Percentiles rank a stretch among this genome's conserved stretches.
These are phyloP conservation scores for Panzeria rudis DNA, from an alignment of 2,888 invertebrate genomes.

Conservation along the genomic window DNA sequence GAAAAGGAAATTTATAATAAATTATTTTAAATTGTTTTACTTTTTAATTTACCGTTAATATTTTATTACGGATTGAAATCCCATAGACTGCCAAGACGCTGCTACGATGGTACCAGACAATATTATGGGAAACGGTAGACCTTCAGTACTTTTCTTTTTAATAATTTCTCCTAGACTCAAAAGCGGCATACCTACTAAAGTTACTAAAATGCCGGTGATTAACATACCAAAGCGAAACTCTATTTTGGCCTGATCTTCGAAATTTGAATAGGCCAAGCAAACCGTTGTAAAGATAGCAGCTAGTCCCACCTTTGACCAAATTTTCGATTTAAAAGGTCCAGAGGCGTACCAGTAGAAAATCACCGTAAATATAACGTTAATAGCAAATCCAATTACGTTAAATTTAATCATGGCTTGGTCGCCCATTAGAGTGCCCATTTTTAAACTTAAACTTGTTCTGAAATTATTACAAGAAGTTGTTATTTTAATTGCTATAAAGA, in stretches of 20 bases:
- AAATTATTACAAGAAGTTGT: no score
- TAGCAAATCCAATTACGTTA: constrained; percentile 89
- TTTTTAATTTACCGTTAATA: constrained; percentile 77
- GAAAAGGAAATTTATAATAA: constrained; percentile 68
- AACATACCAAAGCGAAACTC: constrained; percentile 89
- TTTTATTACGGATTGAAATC: constrained; percentile 79
- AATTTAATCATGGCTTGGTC: constrained; percentile 91
- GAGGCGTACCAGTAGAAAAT: constrained; percentile 88
- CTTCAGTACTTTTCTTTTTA: constrained; percentile 91
- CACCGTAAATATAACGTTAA: constrained; percentile 88
- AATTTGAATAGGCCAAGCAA: constrained; percentile 86
- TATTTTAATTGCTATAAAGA: no score
- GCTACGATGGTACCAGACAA: constrained; percentile 91
- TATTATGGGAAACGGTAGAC: constrained; percentile 94
- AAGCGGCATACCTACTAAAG: constrained; percentile 90
- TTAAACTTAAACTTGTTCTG: constrained; percentile 90
- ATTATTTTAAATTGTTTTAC: not conserved
- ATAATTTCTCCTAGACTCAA: constrained; percentile 90
- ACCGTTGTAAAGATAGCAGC: constrained; percentile 85
- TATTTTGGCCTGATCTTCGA: constrained; percentile 87
- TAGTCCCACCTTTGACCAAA: constrained; percentile 86
- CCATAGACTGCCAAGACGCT: constrained; percentile 81
- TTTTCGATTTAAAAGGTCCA: constrained; percentile 84
- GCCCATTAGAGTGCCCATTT: constrained; percentile 89
- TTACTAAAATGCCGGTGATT: constrained; percentile 85